Percentiles rank a stretch among this genome's conserved stretches.
Conservation (phyloP, 2,113 vertebrate species). For the Colistium nudipinnis region DNA sequence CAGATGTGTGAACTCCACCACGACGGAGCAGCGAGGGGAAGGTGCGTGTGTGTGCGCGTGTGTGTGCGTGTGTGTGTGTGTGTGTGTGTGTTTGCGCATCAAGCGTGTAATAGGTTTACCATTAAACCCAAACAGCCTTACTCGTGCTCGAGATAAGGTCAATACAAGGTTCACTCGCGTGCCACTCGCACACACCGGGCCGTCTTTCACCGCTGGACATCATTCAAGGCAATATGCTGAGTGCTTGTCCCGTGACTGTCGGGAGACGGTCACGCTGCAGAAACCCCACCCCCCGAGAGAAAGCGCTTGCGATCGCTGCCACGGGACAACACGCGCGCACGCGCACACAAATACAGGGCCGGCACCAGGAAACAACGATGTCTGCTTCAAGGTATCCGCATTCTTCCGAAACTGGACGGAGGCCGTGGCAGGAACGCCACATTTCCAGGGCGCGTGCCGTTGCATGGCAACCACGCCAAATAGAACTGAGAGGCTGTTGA, state of each 20-base stretch:
- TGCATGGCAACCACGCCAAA: slow-evolving; percentile 65
- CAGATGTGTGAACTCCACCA: slow-evolving; percentile 43
- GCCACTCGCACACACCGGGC: slow-evolving; percentile 7
- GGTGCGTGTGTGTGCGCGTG: slow-evolving; percentile 3
- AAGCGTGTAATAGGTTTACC: slow-evolving; percentile 14
- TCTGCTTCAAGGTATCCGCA: slow-evolving; percentile 44
- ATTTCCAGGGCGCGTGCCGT: slow-evolving; percentile 73
- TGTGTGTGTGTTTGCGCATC: slow-evolving; percentile 1
- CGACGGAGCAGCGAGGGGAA: slow-evolving; percentile 15
- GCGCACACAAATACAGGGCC: slow-evolving; percentile 8
- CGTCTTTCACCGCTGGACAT: slow-evolving; percentile 58
- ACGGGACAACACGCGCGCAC: slow-evolving; percentile 7
- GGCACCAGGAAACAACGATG: slow-evolving; percentile 40
- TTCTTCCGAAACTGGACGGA: slow-evolving; percentile 47
- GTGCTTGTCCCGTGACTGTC: slow-evolving; percentile 42
- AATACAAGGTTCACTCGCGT: slow-evolving; percentile 26
- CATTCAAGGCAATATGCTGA: slow-evolving; percentile 54
- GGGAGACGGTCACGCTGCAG: slow-evolving; percentile 44
- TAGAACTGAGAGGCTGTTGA: slow-evolving; percentile 63
- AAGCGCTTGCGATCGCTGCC: slow-evolving; percentile 49
- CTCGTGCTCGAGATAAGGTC: slow-evolving; percentile 19
- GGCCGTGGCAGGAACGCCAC: slow-evolving; percentile 56
- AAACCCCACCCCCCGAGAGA: slow-evolving; percentile 56
- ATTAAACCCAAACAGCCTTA: slow-evolving; percentile 6
- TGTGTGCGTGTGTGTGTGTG: background rate